Percentiles rank a stretch among this genome's conserved stretches.
Evolutionary conservation across 2,113 vertebrate species (phyloP).

Genomic region (Pteronura brasiliensis): DNA sequence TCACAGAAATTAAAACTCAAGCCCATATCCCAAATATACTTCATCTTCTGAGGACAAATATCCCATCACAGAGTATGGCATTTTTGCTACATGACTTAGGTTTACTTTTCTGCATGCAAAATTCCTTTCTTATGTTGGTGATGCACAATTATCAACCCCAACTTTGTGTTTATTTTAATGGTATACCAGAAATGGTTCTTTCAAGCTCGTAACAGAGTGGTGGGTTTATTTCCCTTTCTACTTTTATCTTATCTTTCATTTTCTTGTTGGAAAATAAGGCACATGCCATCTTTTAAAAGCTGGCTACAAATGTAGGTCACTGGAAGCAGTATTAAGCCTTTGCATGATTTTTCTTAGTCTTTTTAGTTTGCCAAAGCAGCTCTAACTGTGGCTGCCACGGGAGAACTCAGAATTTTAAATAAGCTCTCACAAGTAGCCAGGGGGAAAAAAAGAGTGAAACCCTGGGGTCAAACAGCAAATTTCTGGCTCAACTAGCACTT

Average conservation of each 20-base stretch:
- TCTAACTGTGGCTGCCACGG: conserved; percentile 62
- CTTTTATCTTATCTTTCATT: conserved; percentile 23
- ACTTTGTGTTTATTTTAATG: neutral
- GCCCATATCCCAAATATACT: neutral
- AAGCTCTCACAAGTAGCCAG: conserved; percentile 55
- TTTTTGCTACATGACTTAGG: conserved; percentile 10
- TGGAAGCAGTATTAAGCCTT: conserved; percentile 58
- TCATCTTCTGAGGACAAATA: neutral
- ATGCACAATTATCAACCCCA: neutral
- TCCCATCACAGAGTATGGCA: neutral
- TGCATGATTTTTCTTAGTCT: conserved; percentile 35
- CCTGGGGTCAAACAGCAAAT: conserved; percentile 64
- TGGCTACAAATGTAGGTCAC: conserved; percentile 75
- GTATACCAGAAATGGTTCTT: neutral
- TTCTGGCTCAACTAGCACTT: conserved; percentile 50
- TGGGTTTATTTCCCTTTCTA: neutral
- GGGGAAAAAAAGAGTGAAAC: neutral
- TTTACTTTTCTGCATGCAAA: neutral
- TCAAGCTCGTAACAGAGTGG: neutral
- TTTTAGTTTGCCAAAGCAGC: conserved; percentile 62
- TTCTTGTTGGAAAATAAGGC: conserved; percentile 48
- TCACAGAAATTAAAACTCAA: conserved; percentile 27
- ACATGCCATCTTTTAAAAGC: conserved; percentile 54
- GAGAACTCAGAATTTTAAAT: conserved; percentile 74
- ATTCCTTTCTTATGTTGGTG: neutral